Conservation (phyloP, 2,888 invertebrate genomes). For the Patella caerulea region DNA sequence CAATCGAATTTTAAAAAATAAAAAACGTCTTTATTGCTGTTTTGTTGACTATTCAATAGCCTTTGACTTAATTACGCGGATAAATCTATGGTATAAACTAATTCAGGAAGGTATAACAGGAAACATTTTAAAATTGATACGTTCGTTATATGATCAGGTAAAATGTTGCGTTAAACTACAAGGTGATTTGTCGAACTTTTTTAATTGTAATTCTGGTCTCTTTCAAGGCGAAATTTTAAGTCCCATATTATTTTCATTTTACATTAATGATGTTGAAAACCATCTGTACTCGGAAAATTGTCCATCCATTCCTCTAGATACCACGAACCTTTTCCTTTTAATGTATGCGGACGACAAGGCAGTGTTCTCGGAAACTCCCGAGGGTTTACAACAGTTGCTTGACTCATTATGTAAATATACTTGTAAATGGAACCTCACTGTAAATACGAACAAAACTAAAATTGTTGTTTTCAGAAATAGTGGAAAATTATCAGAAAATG, state of each 20-base stretch:
- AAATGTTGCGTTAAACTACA: constrained; percentile 16
- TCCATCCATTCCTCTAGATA: background rate
- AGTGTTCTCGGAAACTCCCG: background rate
- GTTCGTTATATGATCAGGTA: constrained; percentile 9
- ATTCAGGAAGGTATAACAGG: constrained; percentile 15
- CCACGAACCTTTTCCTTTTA: background rate
- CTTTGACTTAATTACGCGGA: constrained; percentile 30
- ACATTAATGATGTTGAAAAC: background rate
- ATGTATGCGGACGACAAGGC: background rate
- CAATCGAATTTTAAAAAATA: constrained; percentile 18
- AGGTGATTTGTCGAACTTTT: constrained; percentile 13
- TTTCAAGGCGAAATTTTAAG: background rate
- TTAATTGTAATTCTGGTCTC: constrained; percentile 10
- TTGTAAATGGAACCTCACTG: background rate
- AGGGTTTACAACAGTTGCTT: background rate
- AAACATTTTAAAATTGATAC: constrained; percentile 16
- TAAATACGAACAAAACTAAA: background rate
- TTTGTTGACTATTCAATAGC: constrained; percentile 32
- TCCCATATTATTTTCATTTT: background rate
- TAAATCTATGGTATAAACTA: constrained; percentile 23
- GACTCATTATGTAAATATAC: background rate
- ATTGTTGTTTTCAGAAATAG: constrained; percentile 8
- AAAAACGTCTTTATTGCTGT: constrained; percentile 27
- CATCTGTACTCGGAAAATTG: background rate
- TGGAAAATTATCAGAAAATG: background rate